Base-by-base conservation (phyloP, 2,888 invertebrate genomes). In the Hoplodrina ambigua region DNA sequence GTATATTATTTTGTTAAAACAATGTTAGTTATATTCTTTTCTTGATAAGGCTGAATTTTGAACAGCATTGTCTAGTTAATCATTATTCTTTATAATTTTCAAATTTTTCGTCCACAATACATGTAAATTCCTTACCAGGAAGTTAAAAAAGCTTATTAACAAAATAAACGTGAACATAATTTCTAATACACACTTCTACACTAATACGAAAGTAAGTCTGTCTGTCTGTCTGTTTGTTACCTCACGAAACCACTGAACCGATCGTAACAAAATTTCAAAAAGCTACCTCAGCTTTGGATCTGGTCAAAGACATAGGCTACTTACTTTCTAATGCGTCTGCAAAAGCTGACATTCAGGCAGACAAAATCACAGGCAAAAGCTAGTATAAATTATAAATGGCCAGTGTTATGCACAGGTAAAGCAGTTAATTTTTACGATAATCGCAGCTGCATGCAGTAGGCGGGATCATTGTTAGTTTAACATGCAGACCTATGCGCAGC, bases 341-440 rank as follows among this genome's bases (percentile, higher is more conserved):
- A 3, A 17, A 46, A 15, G 1, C 5, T n/a, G 17, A 46, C 15
- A 46, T 46, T 46, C 17, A 46, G 3, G 17, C 46, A 4, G 17
- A 46, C 46, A 15, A 17, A 46, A 4, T 46, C 5, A 17, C 46
- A 6, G 6, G 46, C 6, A 46, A 46, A 46, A 4, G 46, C 78
- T 72, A 75, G 81, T 79, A 78, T 65, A 70, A 67, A 72, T 67
- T 75, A 77, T 82, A 80, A 80, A 84, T 78, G 75, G 80, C 78
- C 79, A 79, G 79, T 85, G 84, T 84, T 88, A 88, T 88, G 85
- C 87, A 86, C 84, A 86, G 86, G 88, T 62, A 83, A 82, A 85
- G 86, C 85, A 88, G 87, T 93, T 89, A 92, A 87, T 91, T 91
- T 93, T 94, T 92, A 93, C 89, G 92, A 90, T 92, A 89, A 94